These are phyloP conservation scores for Ophraella communa DNA, from an alignment of 2,888 invertebrate genomes.

Conservation along the genomic window DNA sequence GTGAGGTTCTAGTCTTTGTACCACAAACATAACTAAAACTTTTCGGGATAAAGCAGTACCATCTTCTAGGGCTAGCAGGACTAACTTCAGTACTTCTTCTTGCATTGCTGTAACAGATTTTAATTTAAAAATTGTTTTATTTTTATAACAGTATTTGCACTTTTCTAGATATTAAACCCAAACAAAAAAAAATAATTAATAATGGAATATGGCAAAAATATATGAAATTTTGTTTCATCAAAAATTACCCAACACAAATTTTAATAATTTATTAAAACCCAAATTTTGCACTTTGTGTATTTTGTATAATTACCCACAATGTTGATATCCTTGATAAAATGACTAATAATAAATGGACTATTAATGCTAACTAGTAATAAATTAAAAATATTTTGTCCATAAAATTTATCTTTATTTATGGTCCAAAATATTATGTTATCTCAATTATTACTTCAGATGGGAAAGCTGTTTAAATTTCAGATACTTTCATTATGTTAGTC, in stretches of 20 bases:
- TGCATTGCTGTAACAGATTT: slow-evolving; percentile 81
- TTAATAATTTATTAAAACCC: too few relatives aligned
- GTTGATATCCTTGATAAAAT: not conserved
- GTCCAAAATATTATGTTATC: too few relatives aligned
- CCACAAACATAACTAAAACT: slow-evolving; percentile 97
- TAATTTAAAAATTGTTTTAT: not conserved
- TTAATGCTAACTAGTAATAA: not conserved
- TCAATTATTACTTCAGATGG: too few relatives aligned
- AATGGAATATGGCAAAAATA: too few relatives aligned
- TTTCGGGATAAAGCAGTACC: slow-evolving; percentile 92
- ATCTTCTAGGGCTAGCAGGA: slow-evolving; percentile 92
- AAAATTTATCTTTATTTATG: not conserved
- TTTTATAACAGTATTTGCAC: too few relatives aligned
- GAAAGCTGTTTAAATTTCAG: too few relatives aligned
- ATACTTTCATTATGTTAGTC: not conserved
- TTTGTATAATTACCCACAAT: not conserved
- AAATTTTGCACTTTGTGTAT: too few relatives aligned
- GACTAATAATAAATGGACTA: not conserved
- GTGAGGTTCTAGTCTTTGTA: slow-evolving; percentile 93
- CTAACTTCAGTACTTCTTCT: slow-evolving; percentile 95
- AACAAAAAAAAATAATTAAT: too few relatives aligned
- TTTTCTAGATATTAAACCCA: too few relatives aligned
- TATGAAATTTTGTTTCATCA: too few relatives aligned
- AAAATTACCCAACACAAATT: too few relatives aligned
- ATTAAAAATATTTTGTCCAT: not conserved